These are phyloP conservation scores for Leptinotarsa lineolata DNA, from an alignment of 1,140 invertebrate genomes.

Conservation along the genomic window DNA sequence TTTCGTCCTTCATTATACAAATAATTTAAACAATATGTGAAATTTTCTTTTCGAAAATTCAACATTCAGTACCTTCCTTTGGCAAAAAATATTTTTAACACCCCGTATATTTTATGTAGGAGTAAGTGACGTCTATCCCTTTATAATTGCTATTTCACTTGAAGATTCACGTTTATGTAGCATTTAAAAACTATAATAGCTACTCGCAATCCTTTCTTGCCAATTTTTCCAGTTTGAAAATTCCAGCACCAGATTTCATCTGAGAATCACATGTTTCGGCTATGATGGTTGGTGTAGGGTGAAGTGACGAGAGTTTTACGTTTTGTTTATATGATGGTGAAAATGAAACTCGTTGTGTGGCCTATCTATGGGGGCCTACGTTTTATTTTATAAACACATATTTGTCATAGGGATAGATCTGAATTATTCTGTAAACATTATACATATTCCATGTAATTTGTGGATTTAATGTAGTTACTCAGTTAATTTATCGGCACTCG, in stretches of 20 bases:
- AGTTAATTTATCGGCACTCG: slow-evolving; percentile 13
- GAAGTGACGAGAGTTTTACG: slow-evolving; percentile 37
- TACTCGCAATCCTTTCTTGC: too few relatives aligned
- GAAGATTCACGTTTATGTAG: too few relatives aligned
- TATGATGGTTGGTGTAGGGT: slow-evolving; percentile 30
- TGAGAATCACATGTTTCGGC: not conserved
- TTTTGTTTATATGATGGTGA: slow-evolving; percentile 35
- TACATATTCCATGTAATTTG: slow-evolving; percentile 23
- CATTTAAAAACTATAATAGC: too few relatives aligned
- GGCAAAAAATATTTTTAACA: too few relatives aligned
- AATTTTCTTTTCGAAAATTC: too few relatives aligned
- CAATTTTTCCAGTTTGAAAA: not conserved
- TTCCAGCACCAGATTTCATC: not conserved
- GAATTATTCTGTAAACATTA: slow-evolving; percentile 22
- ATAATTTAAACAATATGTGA: too few relatives aligned
- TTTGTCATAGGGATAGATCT: slow-evolving; percentile 20
- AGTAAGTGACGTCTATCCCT: too few relatives aligned
- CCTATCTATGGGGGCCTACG: slow-evolving; percentile 28
- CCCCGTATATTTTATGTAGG: too few relatives aligned
- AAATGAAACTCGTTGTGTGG: slow-evolving; percentile 37
- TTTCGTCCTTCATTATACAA: too few relatives aligned
- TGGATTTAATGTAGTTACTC: slow-evolving; percentile 20
- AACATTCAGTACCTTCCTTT: too few relatives aligned
- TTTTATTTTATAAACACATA: slow-evolving; percentile 24
- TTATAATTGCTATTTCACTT: too few relatives aligned